phyloP scores from a whole-genome alignment of 1,140 invertebrate species.

The Protaetia brevitarsis region DNA sequence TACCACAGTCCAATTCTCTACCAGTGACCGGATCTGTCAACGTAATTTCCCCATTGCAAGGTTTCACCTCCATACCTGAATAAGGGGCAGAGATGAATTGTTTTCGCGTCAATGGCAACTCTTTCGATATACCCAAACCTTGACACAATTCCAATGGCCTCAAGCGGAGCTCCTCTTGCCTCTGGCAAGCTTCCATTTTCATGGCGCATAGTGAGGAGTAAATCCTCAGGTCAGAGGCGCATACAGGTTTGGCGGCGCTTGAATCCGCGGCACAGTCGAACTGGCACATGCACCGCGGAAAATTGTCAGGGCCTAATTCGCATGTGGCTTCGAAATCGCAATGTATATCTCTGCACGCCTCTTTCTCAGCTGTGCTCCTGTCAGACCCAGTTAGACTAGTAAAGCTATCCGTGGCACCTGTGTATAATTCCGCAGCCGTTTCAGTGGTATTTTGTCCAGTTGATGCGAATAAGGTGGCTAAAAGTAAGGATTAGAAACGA shows the following conservation, averaged over 20 bases:
- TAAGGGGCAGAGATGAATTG: conserved; percentile 1
- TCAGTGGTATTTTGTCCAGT: conserved; percentile 31
- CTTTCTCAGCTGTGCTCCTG: conserved; percentile 51
- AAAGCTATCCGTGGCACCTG: conserved; percentile 20
- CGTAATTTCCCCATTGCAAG: conserved; percentile 80
- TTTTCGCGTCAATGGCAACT: background rate
- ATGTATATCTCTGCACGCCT: conserved; percentile 73
- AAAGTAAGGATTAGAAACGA: conserved; percentile 24
- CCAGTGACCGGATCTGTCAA: conserved; percentile 67
- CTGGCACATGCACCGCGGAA: conserved; percentile 72
- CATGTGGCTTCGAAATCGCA: conserved; percentile 83
- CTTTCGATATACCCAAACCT: conserved; percentile 55
- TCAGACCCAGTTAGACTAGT: conserved; percentile 25
- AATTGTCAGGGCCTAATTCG: conserved; percentile 70
- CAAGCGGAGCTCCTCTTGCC: conserved; percentile 75
- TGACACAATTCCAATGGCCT: conserved; percentile 77
- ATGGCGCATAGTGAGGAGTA: conserved; percentile 83
- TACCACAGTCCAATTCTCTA: conserved; percentile 82
- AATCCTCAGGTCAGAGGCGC: conserved; percentile 76
- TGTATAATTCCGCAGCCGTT: background rate
- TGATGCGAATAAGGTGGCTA: conserved; percentile 37
- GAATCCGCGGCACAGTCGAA: conserved; percentile 62
- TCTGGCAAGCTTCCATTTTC: conserved; percentile 81
- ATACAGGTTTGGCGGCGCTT: conserved; percentile 64
- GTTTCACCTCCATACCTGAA: conserved; percentile 77